Evolutionary conservation across 2,888 invertebrate genomes (phyloP), one percentile per base, ranked within the genome.

Genomic region (Choristoneura rosaceana): DNA sequence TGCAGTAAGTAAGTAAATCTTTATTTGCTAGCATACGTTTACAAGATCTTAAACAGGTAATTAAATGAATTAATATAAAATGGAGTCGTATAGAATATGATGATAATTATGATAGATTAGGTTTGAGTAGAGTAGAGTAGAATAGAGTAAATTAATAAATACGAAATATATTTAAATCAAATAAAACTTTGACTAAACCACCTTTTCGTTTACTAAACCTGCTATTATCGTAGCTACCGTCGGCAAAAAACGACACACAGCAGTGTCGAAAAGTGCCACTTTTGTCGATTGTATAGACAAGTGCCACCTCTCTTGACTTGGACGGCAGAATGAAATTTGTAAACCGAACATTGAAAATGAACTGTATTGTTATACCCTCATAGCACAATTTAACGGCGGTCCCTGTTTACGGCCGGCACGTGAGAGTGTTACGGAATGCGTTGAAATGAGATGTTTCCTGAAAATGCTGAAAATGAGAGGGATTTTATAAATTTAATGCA

Each of bases 361-460:
- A 66, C 73, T 73, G 65, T 73, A 73, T 73, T 66, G 73, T 69
- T 70, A 70, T 55, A 47, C 43, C 52, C 34, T 47, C 65, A 73
- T 41, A 59, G 69, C 50, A 52, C 52, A 65, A 59, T 70, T 55
- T 73, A 58, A 69, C 61, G 61, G 38, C 25, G 64, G 12, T 10
- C 69, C 66, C 64, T 3, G 3, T 55, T 73, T 66, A 73, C 58
- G 17, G 55, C 41, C 38, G 14, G 12, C 4, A 73, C 73, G 73
- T 73, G 73, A 69, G 43, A 33, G 47, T 7, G 61, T 70, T 69
- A 43, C 69, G 33, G 64, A 66, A 69, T 66, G 69, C 61, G 69
- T 55, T 63, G 70, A 70, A 73, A 55, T 73, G 69, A 69, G 70
- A 70, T 61, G 73, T 73, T 70, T 71, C 55, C 10, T 61, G 69